phyloP scores from a whole-genome alignment of 30 jellyfish, hydroid and myxozoan species.

The Turritopsis dohrnii region DNA sequence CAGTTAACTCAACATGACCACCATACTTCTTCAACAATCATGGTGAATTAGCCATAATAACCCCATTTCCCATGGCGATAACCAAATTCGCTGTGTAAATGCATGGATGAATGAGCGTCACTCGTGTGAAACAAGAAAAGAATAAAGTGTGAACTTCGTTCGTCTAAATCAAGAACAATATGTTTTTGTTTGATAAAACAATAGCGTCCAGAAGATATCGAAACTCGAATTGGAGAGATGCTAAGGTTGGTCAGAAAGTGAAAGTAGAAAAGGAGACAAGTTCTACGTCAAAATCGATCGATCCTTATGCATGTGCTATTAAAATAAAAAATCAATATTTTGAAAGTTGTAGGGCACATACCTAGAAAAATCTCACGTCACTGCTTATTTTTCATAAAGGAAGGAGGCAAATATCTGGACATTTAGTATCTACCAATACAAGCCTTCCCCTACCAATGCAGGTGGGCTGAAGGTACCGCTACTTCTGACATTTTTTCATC shows the following conservation, averaged over 20 bases:
- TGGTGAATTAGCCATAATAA: too few relatives aligned
- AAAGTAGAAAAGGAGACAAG: conserved; percentile 1
- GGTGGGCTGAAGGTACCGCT: not conserved
- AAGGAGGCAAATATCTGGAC: not conserved
- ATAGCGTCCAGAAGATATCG: conserved; percentile 14
- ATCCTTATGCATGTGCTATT: conserved; percentile 15
- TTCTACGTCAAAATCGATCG: conserved; percentile 3
- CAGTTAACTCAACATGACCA: too few relatives aligned
- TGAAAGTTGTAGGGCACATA: not conserved
- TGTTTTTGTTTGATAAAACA: conserved; percentile 8
- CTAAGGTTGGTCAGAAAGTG: not conserved
- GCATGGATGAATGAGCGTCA: not conserved
- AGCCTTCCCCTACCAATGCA: not conserved
- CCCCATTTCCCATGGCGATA: too few relatives aligned
- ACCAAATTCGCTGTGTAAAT: too few relatives aligned
- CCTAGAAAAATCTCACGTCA: conserved; percentile 2
- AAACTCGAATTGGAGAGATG: not conserved
- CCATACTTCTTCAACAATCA: too few relatives aligned
- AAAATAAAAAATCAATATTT: not conserved
- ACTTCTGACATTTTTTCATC: not conserved
- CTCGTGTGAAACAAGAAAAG: not conserved
- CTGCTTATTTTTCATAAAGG: not conserved
- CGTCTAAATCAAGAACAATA: not conserved
- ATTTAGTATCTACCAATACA: conserved; percentile 8
- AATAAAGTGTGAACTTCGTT: too few relatives aligned